Evolutionary conservation across 23 tunicate species (phyloP), one percentile per base, ranked within the genome.

Genomic region (Ascidia mentula): DNA sequence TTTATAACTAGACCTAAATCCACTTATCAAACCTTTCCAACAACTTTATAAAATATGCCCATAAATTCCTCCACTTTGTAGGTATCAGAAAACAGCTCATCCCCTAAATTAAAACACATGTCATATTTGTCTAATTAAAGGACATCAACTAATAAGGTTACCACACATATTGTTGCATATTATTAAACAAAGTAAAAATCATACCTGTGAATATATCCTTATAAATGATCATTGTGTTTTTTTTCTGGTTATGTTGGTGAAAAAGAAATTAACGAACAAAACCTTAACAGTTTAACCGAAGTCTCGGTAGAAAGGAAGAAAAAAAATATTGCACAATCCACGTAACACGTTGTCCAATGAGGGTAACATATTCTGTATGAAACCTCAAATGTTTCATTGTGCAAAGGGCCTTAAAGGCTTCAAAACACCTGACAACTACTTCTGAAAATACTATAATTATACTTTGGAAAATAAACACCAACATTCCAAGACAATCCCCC

Each of bases 61-160:
- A 4, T 35, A 72, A 72, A 35, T 34, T 72, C 75, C 28, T 3
- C 1, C 3, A 72, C 13, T 3, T 34, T 8, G 34, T 6, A 72
- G 18, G 75, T 15, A 36, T 72, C 75, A 15, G 31, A 20, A 36
- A 36, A 34, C 75, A 72, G 28, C 30, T 72, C 75, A 72, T 72
- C 75, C 18, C 34, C 75, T 34, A 2, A n/a, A n/a, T n/a, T n/a
- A n/a, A n/a, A n/a, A n/a, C n/a, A n/a, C n/a, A n/a, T n/a, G n/a
- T n/a, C n/a, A n/a, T 20, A 53, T 28, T 53, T 6, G 24, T 20
- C 4, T 20, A 3, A 53, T 5, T 20, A 53, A 53, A 12, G 22
- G 13, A 28, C 12, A 53, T 9, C 7, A 20, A 53, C 13, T 28
- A 53, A 53, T 20, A 53, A 53, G 22, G 24, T 53, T 53, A 5